Conservation (phyloP, 2,113 vertebrate genomes). For the Stegastes partitus region DNA sequence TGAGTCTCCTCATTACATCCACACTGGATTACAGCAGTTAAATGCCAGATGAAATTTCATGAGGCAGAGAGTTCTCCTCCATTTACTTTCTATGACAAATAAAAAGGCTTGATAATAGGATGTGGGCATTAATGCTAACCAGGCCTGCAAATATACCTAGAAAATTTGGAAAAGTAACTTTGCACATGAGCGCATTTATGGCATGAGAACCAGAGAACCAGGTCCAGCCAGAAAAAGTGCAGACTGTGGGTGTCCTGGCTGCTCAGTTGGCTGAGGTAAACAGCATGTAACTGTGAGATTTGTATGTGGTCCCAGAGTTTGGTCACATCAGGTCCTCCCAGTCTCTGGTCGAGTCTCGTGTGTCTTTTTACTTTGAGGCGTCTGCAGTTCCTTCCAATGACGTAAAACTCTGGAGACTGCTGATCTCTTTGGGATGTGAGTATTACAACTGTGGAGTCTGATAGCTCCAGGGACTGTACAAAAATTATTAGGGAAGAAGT, state of each 20-base stretch:
- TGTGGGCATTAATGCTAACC: conserved; percentile 8
- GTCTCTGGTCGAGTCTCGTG: conserved; percentile 4
- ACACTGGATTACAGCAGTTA: conserved; percentile 19
- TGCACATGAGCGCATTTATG: conserved; percentile 24
- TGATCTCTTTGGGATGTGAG: not conserved
- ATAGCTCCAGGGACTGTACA: not conserved
- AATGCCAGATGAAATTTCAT: conserved; percentile 48
- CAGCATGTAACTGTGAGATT: conserved; percentile 36
- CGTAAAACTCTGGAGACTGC: not conserved
- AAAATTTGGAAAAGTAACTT: conserved; percentile 19
- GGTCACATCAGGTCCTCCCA: conserved; percentile 6
- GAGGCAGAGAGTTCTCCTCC: conserved; percentile 32
- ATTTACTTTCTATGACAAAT: conserved; percentile 35
- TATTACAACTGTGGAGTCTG: conserved; percentile 1
- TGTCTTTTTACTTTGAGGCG: conserved; percentile 8
- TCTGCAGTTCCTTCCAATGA: conserved; percentile 6
- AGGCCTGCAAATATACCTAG: conserved; percentile 7
- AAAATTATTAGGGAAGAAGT: not conserved
- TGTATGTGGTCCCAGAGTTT: conserved; percentile 22
- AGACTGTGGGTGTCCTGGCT: conserved; percentile 52
- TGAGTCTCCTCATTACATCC: not conserved
- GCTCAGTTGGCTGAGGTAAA: conserved; percentile 20
- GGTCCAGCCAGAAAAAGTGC: not conserved
- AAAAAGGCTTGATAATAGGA: conserved; percentile 15
- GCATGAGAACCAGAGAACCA: conserved; percentile 1